Conservation (phyloP, 2,888 invertebrate genomes). For the Chymomyza fuscimana region DNA sequence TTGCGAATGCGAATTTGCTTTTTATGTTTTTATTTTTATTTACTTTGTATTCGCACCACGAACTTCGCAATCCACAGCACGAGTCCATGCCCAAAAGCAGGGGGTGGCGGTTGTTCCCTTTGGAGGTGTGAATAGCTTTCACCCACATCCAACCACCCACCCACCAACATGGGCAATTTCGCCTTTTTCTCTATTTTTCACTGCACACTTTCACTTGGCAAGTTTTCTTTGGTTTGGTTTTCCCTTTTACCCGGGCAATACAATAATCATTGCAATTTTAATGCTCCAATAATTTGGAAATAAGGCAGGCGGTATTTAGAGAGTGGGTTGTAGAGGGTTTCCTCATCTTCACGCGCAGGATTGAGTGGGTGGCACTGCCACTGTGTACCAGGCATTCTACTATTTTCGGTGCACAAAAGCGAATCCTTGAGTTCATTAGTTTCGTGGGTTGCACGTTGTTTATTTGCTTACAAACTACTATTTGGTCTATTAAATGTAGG, state of each 20-base stretch:
- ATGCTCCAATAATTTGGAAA: conserved; percentile 72
- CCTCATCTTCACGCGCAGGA: not conserved
- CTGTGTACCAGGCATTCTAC: conserved; percentile 16
- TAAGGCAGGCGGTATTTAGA: conserved; percentile 43
- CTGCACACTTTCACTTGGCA: conserved; percentile 66
- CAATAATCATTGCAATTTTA: conserved; percentile 74
- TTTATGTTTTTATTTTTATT: conserved; percentile 73
- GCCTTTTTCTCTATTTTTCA: conserved; percentile 45
- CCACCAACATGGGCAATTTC: conserved; percentile 42
- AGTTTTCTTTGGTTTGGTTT: conserved; percentile 28
- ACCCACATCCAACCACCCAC: conserved; percentile 27
- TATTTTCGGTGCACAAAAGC: conserved; percentile 21
- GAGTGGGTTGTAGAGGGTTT: conserved; percentile 48
- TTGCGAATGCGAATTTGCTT: conserved; percentile 75
- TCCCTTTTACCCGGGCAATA: conserved; percentile 45
- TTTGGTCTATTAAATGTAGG: conserved; percentile 31
- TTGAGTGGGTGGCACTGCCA: conserved; percentile 8
- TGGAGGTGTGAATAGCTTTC: conserved; percentile 65
- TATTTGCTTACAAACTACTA: conserved; percentile 11
- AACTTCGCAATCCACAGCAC: conserved; percentile 29
- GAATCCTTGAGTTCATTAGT: conserved; percentile 51
- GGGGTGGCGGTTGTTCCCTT: conserved; percentile 26
- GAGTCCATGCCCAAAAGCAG: conserved; percentile 35
- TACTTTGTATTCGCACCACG: conserved; percentile 74
- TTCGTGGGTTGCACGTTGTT: conserved; percentile 24